phyloP scores from a whole-genome alignment of 2,797 vertebrate species.

The Bufotes viridis region DNA sequence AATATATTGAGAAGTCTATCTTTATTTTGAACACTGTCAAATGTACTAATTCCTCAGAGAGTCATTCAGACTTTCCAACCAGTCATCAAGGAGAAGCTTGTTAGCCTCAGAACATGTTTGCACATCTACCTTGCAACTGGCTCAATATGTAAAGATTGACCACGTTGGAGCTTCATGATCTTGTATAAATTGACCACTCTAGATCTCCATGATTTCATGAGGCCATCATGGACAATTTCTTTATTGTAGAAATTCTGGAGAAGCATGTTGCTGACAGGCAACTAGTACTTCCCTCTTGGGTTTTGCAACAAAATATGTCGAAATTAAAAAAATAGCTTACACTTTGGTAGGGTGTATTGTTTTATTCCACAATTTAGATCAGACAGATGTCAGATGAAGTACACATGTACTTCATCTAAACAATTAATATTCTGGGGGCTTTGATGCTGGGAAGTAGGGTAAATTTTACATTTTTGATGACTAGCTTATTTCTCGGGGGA shows the following conservation, averaged over 20 bases:
- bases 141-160: neutral
- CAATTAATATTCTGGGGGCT: conserved; percentile 7
- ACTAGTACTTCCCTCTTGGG: neutral
- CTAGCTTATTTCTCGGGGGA: neutral
- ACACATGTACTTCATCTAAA: conserved; percentile 3
- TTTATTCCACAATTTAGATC: conserved; percentile 2
- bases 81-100: neutral
- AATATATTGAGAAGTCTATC: neutral
- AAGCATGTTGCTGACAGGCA: neutral
- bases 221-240: neutral
- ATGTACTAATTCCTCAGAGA: neutral
- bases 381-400: conserved; percentile 19
- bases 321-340: neutral
- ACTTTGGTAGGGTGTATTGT: neutral
- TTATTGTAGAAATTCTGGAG: neutral
- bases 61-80: neutral
- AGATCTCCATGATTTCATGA: neutral
- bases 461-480: conserved; percentile 40
- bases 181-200: neutral
- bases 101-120: neutral
- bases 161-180: neutral
- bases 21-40: neutral
- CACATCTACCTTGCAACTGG: neutral
- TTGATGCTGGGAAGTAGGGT: conserved; percentile 26
- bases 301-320: neutral